Evolutionary conservation across 2,888 invertebrate genomes (phyloP), one percentile per base, ranked within the genome.

Genomic region (Netelia virgata): DNA sequence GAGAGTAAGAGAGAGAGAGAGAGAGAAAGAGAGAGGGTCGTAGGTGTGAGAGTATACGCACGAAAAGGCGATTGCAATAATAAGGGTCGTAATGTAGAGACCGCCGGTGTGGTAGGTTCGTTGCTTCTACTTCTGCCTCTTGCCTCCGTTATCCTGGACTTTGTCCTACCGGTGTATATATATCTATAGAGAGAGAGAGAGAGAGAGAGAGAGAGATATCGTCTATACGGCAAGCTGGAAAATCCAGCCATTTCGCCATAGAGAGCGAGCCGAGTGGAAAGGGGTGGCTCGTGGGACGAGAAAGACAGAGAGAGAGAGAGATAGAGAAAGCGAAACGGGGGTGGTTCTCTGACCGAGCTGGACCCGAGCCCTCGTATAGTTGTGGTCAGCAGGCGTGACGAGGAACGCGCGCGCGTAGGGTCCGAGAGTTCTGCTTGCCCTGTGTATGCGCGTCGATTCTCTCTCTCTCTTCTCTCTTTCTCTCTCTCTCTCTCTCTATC

Each of bases 381-480:
- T 92, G 92, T 90, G 92, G 92, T 92, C 92, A 91, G 92, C 92
- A 90, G 91, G 91, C 92, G 92, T 92, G 92, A 92, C 92, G 92
- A 90, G 89, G 87, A 87, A 88, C 84, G 89, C 84, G 86, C 87
- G 86, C 85, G 85, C 86, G 89, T 89, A 90, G 90, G 90, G 90
- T 88, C 36, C 81, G 83, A 86, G 84, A 86, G 85, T 84, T 86
- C 81, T 85, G 86, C 82, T 85, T 84, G 85, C 82, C 81, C 61
- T 87, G 72, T 84, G 82, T 85, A 74, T 77, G 16, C 59, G 74
- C 78, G 69, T 57, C 69, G 74, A 80, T 77, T 75, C 78, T 78
- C 81, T 76, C 80, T 64, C 75, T 57, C 61, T n/a, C n/a, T n/a
- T n/a, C n/a, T n/a, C n/a, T n/a, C n/a, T n/a, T n/a, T n/a, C n/a